phyloP scores from a whole-genome alignment of 2,797 vertebrate genomes.

The Acanthopagrus latus region DNA sequence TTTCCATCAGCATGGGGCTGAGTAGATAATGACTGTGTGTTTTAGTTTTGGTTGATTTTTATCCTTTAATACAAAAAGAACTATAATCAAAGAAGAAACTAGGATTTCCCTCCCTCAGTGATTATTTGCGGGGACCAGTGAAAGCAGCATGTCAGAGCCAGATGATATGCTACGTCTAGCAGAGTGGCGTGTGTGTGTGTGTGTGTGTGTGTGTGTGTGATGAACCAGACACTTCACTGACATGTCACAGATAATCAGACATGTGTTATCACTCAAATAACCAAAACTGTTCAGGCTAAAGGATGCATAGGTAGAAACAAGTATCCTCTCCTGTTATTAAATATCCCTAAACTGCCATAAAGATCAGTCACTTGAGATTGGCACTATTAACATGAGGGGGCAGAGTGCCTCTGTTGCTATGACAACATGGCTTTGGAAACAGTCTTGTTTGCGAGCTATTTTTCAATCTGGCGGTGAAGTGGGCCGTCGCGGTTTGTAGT shows the following conservation, averaged over 20 bases:
- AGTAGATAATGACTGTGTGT: too few species aligned
- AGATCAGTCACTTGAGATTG: constrained; percentile 33
- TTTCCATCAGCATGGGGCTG: too few species aligned
- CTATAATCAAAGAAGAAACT: neutral
- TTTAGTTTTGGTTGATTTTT: too few species aligned
- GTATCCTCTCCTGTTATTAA: neutral
- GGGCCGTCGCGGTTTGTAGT: constrained; percentile 51
- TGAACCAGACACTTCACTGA: neutral
- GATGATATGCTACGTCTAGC: neutral
- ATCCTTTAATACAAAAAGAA: neutral
- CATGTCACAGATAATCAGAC: constrained; percentile 6
- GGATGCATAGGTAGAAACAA: neutral
- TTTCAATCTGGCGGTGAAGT: constrained; percentile 69
- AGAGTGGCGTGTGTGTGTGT: constrained; percentile 5
- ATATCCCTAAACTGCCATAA: constrained; percentile 5
- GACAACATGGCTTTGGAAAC: constrained; percentile 42
- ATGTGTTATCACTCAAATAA: neutral
- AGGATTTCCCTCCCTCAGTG: neutral
- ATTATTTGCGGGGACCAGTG: neutral
- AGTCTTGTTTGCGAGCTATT: constrained; percentile 53
- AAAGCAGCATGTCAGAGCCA: constrained; percentile 1
- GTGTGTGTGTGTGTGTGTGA: constrained; percentile 8
- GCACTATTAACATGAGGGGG: constrained; percentile 22
- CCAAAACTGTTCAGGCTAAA: neutral
- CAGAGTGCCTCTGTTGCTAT: constrained; percentile 39